Evolutionary conservation across 2,888 invertebrate species (phyloP).

Genomic region (Andrena praecox): DNA sequence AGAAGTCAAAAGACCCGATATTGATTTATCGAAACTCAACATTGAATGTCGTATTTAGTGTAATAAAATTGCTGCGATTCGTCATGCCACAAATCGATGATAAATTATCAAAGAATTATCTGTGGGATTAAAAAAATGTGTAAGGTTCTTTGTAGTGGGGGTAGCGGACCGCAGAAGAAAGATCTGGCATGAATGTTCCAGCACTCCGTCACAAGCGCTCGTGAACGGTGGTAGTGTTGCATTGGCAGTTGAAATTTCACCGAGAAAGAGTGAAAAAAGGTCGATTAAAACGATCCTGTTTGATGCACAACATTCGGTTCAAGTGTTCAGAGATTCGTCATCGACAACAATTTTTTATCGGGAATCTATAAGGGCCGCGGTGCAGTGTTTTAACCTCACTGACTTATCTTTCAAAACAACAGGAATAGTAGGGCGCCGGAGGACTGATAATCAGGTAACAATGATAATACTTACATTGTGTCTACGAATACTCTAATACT

Average conservation of each 20-base stretch:
- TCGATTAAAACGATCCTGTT: constrained; percentile 9
- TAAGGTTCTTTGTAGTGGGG: constrained; percentile 67
- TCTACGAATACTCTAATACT: too few relatives aligned
- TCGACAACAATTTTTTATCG: constrained; percentile 7
- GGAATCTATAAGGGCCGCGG: constrained; percentile 9
- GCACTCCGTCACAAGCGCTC: constrained; percentile 80
- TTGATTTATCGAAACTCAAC: too few relatives aligned
- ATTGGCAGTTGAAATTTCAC: constrained; percentile 43
- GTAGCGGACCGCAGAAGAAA: constrained; percentile 68
- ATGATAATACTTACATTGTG: neutral
- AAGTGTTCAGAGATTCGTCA: constrained; percentile 7
- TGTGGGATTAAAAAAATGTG: constrained; percentile 55
- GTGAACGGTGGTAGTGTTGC: constrained; percentile 74
- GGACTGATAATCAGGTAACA: constrained; percentile 1
- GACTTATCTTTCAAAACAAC: constrained; percentile 27
- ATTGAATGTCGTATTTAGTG: too few relatives aligned
- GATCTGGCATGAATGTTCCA: constrained; percentile 68
- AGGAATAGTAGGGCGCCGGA: constrained; percentile 9
- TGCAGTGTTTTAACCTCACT: constrained; percentile 42
- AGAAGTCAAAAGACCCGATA: too few relatives aligned
- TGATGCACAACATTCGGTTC: constrained; percentile 6
- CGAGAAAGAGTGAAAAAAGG: constrained; percentile 26
- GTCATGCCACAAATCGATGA: constrained; percentile 7
- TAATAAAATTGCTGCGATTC: too few relatives aligned
- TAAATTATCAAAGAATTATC: constrained; percentile 20